phyloP scores from a whole-genome alignment of 1,140 invertebrate genomes.

The Mamestra configurata region DNA sequence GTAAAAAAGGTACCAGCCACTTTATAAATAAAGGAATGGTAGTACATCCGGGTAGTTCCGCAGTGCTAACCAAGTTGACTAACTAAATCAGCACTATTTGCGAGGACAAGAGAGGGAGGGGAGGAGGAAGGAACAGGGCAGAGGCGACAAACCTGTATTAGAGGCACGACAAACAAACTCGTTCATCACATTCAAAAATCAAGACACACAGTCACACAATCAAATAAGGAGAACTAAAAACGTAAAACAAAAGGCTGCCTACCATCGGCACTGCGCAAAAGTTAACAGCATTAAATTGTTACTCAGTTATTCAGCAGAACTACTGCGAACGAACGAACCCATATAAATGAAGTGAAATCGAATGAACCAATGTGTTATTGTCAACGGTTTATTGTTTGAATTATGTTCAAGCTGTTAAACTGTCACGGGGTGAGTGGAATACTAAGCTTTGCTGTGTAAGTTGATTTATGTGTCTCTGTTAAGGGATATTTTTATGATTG shows the following conservation, averaged over 20 bases:
- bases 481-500: not conserved
- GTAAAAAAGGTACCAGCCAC: too few relatives aligned
- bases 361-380: constrained; percentile 40
- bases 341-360: constrained; percentile 43
- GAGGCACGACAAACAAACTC: not conserved
- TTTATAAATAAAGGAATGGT: too few relatives aligned
- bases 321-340: constrained; percentile 18
- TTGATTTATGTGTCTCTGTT: constrained; percentile 16
- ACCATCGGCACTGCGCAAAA: constrained; percentile 20
- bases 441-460: constrained; percentile 2
- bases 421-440: not conserved
- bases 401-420: constrained; percentile 37
- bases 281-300: constrained; percentile 34
- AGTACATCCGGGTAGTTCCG: too few relatives aligned
- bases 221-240: constrained; percentile 11
- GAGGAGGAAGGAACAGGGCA: too few relatives aligned
- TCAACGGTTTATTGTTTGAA: constrained; percentile 39
- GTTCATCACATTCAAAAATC: constrained; percentile 21
- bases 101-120: too few relatives aligned
- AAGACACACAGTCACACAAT: constrained; percentile 19
- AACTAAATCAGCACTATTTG: too few relatives aligned
- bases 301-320: constrained; percentile 36
- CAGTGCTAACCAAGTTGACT: too few relatives aligned
- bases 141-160: not conserved
- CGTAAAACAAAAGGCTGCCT: constrained; percentile 26